Evolutionary conservation across 2,113 vertebrate species (phyloP).

Genomic region (Mesitornis unicolor): DNA sequence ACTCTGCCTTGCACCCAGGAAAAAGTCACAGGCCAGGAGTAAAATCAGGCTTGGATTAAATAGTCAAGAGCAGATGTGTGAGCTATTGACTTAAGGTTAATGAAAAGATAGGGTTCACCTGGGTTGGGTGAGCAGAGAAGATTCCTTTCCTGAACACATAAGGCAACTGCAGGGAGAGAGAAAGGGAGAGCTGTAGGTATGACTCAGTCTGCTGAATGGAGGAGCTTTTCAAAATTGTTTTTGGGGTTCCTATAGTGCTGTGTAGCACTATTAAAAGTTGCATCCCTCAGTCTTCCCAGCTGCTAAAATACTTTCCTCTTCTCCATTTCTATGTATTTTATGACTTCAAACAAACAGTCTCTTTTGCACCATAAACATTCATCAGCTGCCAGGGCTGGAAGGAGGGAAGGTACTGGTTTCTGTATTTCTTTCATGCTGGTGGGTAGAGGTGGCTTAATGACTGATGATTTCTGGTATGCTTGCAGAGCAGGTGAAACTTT

Average conservation of each 20-base stretch:
- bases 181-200: neutral
- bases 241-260: neutral
- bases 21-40: neutral
- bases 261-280: neutral
- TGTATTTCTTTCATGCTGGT: neutral
- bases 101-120: neutral
- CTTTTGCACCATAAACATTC: neutral
- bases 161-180: neutral
- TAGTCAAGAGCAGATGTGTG: neutral
- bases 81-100: neutral
- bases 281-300: neutral
- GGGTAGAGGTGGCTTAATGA: neutral
- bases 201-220: neutral
- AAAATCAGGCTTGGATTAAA: neutral
- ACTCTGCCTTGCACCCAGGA: neutral
- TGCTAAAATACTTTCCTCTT: neutral
- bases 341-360: neutral
- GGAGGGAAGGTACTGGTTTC: neutral
- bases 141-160: neutral
- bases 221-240: neutral
- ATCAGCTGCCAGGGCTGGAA: neutral
- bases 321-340: neutral
- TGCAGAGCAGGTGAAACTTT: slow-evolving; percentile 29
- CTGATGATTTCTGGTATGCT: neutral
- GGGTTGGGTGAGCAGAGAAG: neutral